Conservation (phyloP, 2,113 vertebrate genomes). For the Numida meleagris region DNA sequence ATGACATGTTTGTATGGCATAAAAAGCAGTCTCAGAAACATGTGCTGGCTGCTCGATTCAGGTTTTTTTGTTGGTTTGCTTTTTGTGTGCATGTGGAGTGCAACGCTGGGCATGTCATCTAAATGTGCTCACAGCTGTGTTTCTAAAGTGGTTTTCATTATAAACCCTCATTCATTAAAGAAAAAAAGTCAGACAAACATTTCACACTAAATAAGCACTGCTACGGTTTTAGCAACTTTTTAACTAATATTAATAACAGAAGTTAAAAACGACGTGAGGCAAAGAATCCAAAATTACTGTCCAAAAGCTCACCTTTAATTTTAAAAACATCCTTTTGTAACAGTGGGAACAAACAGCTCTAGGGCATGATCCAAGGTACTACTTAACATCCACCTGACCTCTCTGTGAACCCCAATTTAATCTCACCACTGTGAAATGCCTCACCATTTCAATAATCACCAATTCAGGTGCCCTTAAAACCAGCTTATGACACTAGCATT, state of each 20-base stretch:
- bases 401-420: not conserved
- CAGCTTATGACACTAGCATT: not conserved
- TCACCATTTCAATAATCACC: not conserved
- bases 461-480: not conserved
- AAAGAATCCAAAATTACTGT: not conserved
- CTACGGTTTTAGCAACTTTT: not conserved
- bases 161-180: not conserved
- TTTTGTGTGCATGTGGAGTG: not conserved
- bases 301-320: not conserved
- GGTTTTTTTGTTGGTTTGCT: not conserved
- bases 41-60: not conserved
- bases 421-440: not conserved
- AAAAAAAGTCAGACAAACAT: not conserved
- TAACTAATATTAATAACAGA: not conserved
- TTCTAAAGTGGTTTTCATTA: not conserved
- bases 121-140: not conserved
- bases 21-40: not conserved
- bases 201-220: not conserved
- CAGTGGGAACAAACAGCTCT: not conserved
- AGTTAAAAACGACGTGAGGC: not conserved
- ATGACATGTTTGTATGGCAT: not conserved
- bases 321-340: not conserved
- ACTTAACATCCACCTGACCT: not conserved
- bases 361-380: not conserved
- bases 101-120: not conserved